A percentile compares a stretch with the other conserved stretches of the same genome.
Conservation (phyloP, 2,113 vertebrate species). For the Canis aureus region DNA sequence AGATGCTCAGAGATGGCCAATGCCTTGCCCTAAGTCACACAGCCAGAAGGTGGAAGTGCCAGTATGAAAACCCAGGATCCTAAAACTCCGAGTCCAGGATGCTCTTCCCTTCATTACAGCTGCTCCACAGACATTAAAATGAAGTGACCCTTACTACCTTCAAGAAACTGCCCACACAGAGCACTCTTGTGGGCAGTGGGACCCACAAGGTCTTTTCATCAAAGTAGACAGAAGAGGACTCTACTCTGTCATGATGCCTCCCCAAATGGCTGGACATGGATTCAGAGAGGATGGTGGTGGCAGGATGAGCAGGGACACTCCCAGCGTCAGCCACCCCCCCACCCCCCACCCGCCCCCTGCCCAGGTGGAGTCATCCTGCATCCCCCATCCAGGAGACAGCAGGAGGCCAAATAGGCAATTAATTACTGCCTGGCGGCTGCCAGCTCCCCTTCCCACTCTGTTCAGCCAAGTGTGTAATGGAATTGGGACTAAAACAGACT, state of each 20-base stretch:
- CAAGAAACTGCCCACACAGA: background rate
- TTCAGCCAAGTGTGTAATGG: conserved; percentile 97
- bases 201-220: background rate
- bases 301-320: conserved; percentile 48
- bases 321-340: conserved; percentile 43
- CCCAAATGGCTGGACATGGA: background rate
- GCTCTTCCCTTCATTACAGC: background rate
- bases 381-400: conserved; percentile 84
- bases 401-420: conserved; percentile 89
- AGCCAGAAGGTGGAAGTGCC: background rate
- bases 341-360: conserved; percentile 56
- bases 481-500: conserved; percentile 90
- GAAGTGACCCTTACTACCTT: background rate
- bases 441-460: conserved; percentile 84
- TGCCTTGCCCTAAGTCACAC: background rate
- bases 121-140: background rate
- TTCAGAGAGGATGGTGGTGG: background rate
- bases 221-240: background rate
- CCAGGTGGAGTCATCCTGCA: conserved; percentile 79
- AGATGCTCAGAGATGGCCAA: background rate
- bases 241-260: background rate
- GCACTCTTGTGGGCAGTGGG: too few species aligned
- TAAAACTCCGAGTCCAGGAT: background rate
- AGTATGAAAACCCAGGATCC: background rate
- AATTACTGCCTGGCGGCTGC: conserved; percentile 86